phyloP scores from a whole-genome alignment of 2,888 invertebrate genomes.

The Agrilus mali region DNA sequence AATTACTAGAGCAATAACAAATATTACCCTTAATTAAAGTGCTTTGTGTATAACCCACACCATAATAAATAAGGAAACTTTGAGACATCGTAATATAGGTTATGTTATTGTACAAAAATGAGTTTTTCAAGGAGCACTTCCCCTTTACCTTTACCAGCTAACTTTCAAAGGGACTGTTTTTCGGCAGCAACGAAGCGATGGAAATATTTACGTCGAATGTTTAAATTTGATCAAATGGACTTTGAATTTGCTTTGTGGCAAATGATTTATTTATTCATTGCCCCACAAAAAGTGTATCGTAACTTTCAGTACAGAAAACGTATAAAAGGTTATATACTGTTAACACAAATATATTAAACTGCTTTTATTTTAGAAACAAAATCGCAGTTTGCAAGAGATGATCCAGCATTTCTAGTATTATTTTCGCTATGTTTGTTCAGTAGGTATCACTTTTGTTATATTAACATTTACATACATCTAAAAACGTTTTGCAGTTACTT shows the following conservation, averaged over 20 bases:
- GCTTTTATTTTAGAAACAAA: conserved; percentile 69
- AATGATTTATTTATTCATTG: conserved; percentile 87
- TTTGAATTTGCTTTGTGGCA: conserved; percentile 99
- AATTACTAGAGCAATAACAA: too few relatives aligned
- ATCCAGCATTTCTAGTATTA: conserved; percentile 94
- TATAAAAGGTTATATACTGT: conserved; percentile 34
- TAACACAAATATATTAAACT: background rate
- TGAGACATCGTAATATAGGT: too few relatives aligned
- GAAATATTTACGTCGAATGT: conserved; percentile 70
- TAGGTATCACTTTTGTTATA: conserved; percentile 32
- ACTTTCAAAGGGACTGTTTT: conserved; percentile 56
- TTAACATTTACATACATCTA: background rate
- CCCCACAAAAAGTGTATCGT: conserved; percentile 94
- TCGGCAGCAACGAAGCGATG: conserved; percentile 81
- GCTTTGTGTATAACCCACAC: too few relatives aligned
- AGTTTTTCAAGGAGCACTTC: conserved; percentile 46
- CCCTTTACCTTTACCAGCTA: conserved; percentile 56
- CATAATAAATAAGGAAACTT: too few relatives aligned
- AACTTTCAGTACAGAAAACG: conserved; percentile 97
- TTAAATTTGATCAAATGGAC: conserved; percentile 96
- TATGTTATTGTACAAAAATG: conserved; percentile 6
- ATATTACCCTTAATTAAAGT: too few relatives aligned
- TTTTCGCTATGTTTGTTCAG: conserved; percentile 72
- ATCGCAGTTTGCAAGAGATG: conserved; percentile 96
- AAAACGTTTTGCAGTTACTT: conserved; percentile 56